A percentile compares a stretch with the other conserved stretches of the same genome.
Conservation (phyloP, 30 jellyfish, hydroid and myxozoan genomes). For the Aurelia sp. region DNA sequence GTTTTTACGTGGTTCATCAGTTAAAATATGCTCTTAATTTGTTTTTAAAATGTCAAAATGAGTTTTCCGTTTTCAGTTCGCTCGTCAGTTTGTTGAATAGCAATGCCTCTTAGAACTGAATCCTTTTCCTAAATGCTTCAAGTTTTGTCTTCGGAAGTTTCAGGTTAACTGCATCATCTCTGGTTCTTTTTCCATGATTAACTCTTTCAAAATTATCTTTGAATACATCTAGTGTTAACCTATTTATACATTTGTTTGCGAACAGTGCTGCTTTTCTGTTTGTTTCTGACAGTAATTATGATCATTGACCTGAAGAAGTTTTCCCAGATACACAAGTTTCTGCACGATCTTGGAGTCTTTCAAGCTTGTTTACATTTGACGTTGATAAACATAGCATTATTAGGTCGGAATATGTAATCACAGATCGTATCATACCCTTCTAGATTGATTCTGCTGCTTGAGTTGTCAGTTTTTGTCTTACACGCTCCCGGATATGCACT, state of each 20-base stretch:
- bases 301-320: constrained; percentile 3
- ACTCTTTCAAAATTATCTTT: constrained; percentile 1
- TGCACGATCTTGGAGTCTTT: constrained; percentile 26
- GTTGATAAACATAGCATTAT: constrained; percentile 14
- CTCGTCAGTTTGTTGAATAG: constrained; percentile 33
- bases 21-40: constrained; percentile 24
- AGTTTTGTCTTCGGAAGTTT: constrained; percentile 43
- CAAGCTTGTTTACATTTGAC: constrained; percentile 2
- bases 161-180: constrained; percentile 39
- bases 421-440: too few species aligned
- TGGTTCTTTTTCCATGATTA: constrained; percentile 32
- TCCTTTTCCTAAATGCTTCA: not conserved
- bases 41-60: not conserved
- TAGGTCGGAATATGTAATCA: constrained; percentile 27
- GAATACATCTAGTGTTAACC: constrained; percentile 16
- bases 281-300: constrained; percentile 17
- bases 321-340: constrained; percentile 15
- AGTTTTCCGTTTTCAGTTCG: constrained; percentile 20
- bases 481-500: too few species aligned
- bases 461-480: too few species aligned
- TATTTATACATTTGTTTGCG: constrained; percentile 31
- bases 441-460: too few species aligned
- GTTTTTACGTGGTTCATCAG: too few species aligned
- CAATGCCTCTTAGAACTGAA: constrained; percentile 35
- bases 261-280: constrained; percentile 25